phyloP scores from a whole-genome alignment of 2,113 vertebrate species.

The Cynoglossus semilaevis region DNA sequence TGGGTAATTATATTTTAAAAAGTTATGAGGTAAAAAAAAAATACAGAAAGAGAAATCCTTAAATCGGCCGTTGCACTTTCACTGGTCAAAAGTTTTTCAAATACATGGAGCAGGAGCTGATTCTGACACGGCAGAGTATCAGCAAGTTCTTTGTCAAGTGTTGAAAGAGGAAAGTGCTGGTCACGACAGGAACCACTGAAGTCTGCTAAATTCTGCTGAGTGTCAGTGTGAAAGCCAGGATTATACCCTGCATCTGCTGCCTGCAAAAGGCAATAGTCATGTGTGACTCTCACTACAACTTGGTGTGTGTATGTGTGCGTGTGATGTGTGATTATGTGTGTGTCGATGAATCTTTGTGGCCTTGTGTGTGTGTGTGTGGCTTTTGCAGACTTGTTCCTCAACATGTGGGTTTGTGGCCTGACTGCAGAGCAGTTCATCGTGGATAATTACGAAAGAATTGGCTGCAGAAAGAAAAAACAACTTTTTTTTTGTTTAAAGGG shows the following conservation, averaged over 20 bases:
- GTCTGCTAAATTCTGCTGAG: conserved; percentile 67
- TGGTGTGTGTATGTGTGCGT: too few relatives aligned
- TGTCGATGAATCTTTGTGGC: conserved; percentile 33
- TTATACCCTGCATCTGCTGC: conserved; percentile 58
- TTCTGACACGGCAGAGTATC: conserved; percentile 42
- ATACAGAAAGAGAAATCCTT: conserved; percentile 32
- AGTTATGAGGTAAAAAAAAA: conserved; percentile 9
- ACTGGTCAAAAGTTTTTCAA: conserved; percentile 31
- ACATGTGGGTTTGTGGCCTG: conserved; percentile 69
- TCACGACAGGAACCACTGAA: conserved; percentile 61
- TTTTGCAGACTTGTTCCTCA: conserved; percentile 57
- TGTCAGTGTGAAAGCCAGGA: conserved; percentile 65
- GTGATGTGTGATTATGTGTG: conserved; percentile 1
- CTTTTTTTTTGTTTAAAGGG: too few relatives aligned
- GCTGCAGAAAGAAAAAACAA: conserved; percentile 68
- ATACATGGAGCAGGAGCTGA: conserved; percentile 29
- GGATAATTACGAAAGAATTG: conserved; percentile 75
- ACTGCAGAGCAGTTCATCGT: too few relatives aligned
- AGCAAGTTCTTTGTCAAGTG: conserved; percentile 66
- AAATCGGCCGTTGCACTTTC: conserved; percentile 30
- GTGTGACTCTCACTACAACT: conserved; percentile 48
- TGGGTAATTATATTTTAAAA: conserved; percentile 13
- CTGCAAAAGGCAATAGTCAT: conserved; percentile 61
- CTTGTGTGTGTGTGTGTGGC: conserved; percentile 36
- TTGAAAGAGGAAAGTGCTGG: conserved; percentile 68